Evolutionary conservation across 1,140 invertebrate genomes (phyloP), one percentile per base, ranked within the genome.

Genomic region (Polypedilum pembai): DNA sequence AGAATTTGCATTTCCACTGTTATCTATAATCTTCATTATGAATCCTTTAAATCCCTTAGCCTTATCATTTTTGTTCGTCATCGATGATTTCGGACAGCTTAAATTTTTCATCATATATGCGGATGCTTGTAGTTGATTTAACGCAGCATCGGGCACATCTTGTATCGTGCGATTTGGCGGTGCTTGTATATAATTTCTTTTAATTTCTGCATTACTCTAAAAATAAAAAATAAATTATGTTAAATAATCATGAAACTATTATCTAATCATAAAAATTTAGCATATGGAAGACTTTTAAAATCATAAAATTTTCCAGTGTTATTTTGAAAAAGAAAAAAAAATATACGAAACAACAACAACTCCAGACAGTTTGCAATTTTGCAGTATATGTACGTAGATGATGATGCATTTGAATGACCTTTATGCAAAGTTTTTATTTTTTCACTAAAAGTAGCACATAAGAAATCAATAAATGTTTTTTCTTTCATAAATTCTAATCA

Each of bases 141-240:
- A 1, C 65, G 65, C 12, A 15, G 45, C 74, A 45, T 81, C 81
- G 75, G 81, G 81, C 76, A 82, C 80, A 77, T 82, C 81, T 74
- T 79, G 77, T 24, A 82, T 79, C 73, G 81, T 80, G 73, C 81
- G 81, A 74, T 82, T 82, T 73, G 81, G 81, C 76, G 81, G 81
- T 75, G 81, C 80, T 75, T 82, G 80, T 1, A 81, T 82, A 73
- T 82, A 82, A 75, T 79, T 81, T 75, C 81, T 80, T 41, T 80
- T 82, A 75, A 82, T 78, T 78, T 82, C 81, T 75, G 81, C 80
- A 79, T 81, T 80, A 80, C 82, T 18, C 7, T 21, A 8, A 1
- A 8, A 15, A 3, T 21, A 77, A 41, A 74, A 15, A 56, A 40
- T 33, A 18, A 12, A 56, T 56, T 15, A 56, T 12, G 1, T 45